Conservation (phyloP, 1,140 invertebrate genomes). For the Paramacrobiotus metropolitanus region DNA sequence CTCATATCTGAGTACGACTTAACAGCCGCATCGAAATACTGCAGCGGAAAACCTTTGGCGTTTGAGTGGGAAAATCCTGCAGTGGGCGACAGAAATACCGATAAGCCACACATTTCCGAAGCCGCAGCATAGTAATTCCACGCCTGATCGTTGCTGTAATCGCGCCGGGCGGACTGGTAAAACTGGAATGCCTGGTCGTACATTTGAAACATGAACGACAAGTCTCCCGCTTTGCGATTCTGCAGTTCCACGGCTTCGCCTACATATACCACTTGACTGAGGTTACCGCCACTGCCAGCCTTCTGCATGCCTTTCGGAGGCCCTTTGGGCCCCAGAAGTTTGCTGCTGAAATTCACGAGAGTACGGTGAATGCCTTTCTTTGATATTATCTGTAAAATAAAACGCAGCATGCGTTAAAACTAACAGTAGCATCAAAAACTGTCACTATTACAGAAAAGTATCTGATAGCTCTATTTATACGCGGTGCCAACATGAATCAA, state of each 20-base stretch:
- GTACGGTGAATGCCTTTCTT: conserved; percentile 67
- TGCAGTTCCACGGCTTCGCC: conserved; percentile 75
- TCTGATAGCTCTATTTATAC: no score
- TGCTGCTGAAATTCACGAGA: conserved; percentile 68
- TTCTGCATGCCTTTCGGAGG: conserved; percentile 19
- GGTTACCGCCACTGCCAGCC: neutral
- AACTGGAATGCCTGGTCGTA: conserved; percentile 73
- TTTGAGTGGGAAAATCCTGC: conserved; percentile 7
- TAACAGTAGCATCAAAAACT: neutral
- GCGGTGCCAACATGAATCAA: no score
- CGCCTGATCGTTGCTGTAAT: conserved; percentile 82
- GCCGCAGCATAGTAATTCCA: conserved; percentile 91
- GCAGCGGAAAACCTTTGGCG: conserved; percentile 60
- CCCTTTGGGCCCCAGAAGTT: conserved; percentile 77
- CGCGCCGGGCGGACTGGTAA: conserved; percentile 82
- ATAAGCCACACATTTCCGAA: conserved; percentile 22
- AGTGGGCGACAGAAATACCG: neutral
- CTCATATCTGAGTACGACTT: conserved; percentile 51
- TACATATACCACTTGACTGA: conserved; percentile 12
- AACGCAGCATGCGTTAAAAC: conserved; percentile 4
- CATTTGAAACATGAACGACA: conserved; percentile 86
- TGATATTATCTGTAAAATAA: conserved; percentile 18
- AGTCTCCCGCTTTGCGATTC: conserved; percentile 64
- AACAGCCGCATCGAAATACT: conserved; percentile 82
- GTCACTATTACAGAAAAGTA: neutral